These are phyloP conservation scores for Arctia plantaginis DNA, from an alignment of 2,888 invertebrate genomes.

Conservation along the genomic window DNA sequence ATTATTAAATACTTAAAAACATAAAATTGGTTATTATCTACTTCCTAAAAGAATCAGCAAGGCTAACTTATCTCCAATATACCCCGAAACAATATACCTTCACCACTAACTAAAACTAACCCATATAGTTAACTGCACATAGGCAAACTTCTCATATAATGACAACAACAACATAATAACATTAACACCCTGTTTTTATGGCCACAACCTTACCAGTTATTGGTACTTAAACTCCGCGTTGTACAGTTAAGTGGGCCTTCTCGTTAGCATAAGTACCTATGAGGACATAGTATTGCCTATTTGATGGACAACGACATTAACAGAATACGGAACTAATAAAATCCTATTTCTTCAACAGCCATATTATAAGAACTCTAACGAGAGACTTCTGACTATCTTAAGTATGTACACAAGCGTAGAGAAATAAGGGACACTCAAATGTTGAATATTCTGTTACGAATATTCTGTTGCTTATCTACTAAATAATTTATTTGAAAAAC, in stretches of 20 bases:
- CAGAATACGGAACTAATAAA: neutral
- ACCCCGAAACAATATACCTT: neutral
- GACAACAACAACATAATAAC: constrained; percentile 10
- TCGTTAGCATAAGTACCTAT: constrained; percentile 36
- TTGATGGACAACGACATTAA: constrained; percentile 14
- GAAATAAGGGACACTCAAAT: neutral
- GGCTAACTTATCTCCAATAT: neutral
- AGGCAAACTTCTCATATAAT: constrained; percentile 7
- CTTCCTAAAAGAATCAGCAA: neutral
- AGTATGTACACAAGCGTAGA: neutral
- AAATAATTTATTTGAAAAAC: no score
- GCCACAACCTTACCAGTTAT: constrained; percentile 35
- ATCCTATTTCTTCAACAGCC: neutral
- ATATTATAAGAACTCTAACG: neutral
- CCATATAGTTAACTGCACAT: neutral
- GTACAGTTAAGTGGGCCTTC: constrained; percentile 29
- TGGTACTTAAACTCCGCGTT: constrained; percentile 40
- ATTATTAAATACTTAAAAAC: neutral
- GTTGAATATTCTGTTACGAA: neutral
- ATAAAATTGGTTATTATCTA: neutral
- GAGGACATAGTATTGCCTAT: constrained; percentile 14
- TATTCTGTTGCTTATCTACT: no score
- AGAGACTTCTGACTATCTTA: neutral
- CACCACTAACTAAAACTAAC: neutral
- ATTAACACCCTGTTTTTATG: constrained; percentile 22